Evolutionary conservation across 2,797 vertebrate species (phyloP).

Genomic region (Numenius phaeopus): DNA sequence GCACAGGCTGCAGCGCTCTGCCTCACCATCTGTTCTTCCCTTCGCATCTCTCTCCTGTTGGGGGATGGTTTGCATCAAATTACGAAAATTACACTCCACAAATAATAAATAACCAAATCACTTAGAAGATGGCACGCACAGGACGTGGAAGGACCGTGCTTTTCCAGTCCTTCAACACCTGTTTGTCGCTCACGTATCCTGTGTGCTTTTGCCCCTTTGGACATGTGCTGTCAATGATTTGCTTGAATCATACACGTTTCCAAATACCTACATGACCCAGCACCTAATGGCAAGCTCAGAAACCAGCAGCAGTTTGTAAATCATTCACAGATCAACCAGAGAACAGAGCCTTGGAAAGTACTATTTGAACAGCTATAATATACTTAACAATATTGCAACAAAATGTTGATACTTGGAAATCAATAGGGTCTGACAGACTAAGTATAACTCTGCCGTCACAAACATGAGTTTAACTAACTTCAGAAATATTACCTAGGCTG

Average conservation of each 20-base stretch:
- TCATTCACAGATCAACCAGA: conserved; percentile 42
- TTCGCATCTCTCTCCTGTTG: background rate
- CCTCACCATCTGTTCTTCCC: background rate
- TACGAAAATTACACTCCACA: background rate
- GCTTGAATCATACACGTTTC: conserved; percentile 14
- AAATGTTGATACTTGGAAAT: conserved; percentile 41
- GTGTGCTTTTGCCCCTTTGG: background rate
- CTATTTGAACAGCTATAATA: conserved; percentile 8
- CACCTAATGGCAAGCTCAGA: conserved; percentile 4
- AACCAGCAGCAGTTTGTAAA: conserved; percentile 50
- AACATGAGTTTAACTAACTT: conserved; percentile 27
- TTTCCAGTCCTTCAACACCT: rapidly evolving
- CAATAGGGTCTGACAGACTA: conserved; percentile 50
- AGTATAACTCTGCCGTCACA: background rate
- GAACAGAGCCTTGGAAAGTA: background rate
- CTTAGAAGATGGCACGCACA: background rate
- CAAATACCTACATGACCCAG: background rate
- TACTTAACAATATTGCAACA: background rate
- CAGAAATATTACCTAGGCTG: background rate
- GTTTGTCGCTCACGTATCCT: background rate
- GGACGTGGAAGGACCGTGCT: background rate
- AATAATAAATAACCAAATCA: background rate
- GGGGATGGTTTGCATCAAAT: background rate
- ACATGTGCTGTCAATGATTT: conserved; percentile 23
- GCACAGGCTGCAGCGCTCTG: background rate